A percentile compares a stretch with the other conserved stretches of the same genome.
These are phyloP conservation scores for Pemphredon lugubris DNA, from an alignment of 2,888 invertebrate genomes.

Conservation along the genomic window DNA sequence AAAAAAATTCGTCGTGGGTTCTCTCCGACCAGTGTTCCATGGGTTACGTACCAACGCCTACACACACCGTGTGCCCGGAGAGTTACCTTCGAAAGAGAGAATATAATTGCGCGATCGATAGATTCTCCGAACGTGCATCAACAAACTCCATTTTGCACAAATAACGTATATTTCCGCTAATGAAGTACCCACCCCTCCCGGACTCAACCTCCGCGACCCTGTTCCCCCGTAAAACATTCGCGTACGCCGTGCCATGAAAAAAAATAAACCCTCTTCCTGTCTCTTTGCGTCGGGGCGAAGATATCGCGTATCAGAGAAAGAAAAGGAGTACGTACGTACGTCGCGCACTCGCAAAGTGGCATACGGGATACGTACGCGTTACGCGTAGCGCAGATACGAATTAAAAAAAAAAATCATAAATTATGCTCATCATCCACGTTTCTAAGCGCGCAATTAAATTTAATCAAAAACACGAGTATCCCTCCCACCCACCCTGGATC, in stretches of 20 bases:
- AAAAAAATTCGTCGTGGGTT: conserved; percentile 60
- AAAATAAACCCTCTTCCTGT: too few relatives aligned
- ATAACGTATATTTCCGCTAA: conserved; percentile 51
- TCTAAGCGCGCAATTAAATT: conserved; percentile 49
- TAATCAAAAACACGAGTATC: conserved; percentile 36
- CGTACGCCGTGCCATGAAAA: conserved; percentile 17
- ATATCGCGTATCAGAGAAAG: too few relatives aligned
- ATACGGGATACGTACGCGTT: too few relatives aligned
- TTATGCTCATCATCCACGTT: conserved; percentile 15
- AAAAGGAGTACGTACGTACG: conserved; percentile 1
- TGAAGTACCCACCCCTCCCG: conserved; percentile 36
- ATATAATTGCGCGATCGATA: conserved; percentile 55
- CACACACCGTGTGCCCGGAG: conserved; percentile 27
- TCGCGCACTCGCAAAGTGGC: too few relatives aligned
- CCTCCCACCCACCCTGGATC: too few relatives aligned
- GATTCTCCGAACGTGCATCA: conserved; percentile 51
- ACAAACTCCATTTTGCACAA: conserved; percentile 49
- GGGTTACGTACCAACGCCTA: conserved; percentile 35
- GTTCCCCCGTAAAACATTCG: conserved; percentile 38
- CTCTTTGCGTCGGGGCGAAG: too few relatives aligned
- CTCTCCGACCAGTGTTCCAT: conserved; percentile 4
- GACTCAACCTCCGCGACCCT: conserved; percentile 24
- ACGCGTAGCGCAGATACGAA: too few relatives aligned
- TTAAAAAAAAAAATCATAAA: too few relatives aligned
- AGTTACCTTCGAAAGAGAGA: conserved; percentile 44